Base-by-base conservation (phyloP, 2,797 vertebrate genomes). In the Iguana delicatissima region DNA sequence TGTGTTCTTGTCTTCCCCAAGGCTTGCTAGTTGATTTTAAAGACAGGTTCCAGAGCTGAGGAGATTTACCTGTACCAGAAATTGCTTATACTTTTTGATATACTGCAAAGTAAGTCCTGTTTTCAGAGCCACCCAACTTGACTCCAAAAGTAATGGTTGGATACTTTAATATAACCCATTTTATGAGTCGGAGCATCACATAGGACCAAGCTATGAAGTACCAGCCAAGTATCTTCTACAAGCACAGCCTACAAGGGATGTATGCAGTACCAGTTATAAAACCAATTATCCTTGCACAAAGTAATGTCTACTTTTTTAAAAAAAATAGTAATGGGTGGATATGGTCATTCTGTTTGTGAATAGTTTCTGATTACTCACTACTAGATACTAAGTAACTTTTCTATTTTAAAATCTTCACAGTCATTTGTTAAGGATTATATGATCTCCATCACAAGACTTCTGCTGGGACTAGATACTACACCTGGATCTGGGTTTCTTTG, bases 361-460 rank as follows among this genome's bases (percentile, higher is more conserved):
- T 79, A 24, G 62, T 64, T 64, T 32, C 67, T 80, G 50, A 87
- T 94, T 90, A 90, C 46, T 85, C 91, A 73, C 32, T 92, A 10
- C 69, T 88, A 50, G 84, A 84, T 84, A 87, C 88, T 95, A 89
- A 96, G 93, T 18, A 0, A 72, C 81, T 93, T 92, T 79, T 87
- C 12, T 59, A 92, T 88, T 72, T 84, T 92, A 91, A 94, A 95
- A 87, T 90, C 32, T 96, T 96, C 52, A n/a, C 96, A 98, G 98
- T 98, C 98, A 29, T 98, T 98, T 96, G 98, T 98, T 94, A 98
- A 98, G 93, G 98, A 98, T 95, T 98, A 98, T 90, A 98, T 98
- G 97, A 98, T 98, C 94, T 98, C 98, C 92, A 98, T 98, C 93
- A 97, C 98, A 94, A 98, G 98, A 95, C 97, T 98, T 93, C 97